Base-by-base conservation (phyloP, 1,140 invertebrate genomes). In the Panagrolaimus sp. region DNA sequence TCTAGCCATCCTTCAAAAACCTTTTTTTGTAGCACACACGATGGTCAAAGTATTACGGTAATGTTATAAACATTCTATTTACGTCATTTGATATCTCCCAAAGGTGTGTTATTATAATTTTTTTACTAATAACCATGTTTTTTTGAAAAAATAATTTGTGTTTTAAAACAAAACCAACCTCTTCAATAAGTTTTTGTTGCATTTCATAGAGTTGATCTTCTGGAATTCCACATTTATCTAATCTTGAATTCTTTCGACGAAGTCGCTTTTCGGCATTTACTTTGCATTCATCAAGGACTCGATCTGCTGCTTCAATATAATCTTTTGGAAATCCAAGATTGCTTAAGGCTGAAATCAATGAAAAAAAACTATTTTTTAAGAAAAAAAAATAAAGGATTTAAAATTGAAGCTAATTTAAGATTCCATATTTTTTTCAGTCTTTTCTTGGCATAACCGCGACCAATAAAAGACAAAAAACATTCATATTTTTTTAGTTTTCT, bases 181-280 rank as follows among this genome's bases (percentile, higher is more conserved):
- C 47, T 69, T 43, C 44, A 14, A 71, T 57, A 27, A 57, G 51
- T 68, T 80, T 82, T 67, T 82, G 78, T 47, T 82, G 80, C 68
- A 82, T 78, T 66, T 68, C 62, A 48, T 78, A 83, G 0, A 82
- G 67, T 57, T 82, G 47, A 27, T 83, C 80, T 62, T 82, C 80
- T n/a, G 81, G 79, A 48, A 83, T 84, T 45, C 83, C 82, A 57
- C 83, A 79, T 63, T 82, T 83, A 69, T 83, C 82, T 20, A 83
- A 71, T 23, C 80, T 70, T 16, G 82, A 83, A 63, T 84, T 83
- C 70, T 83, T 83, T 44, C 83, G 72, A 72, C 79, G 79, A 48
- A 81, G 46, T 63, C 78, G 72, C 67, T 82, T 83, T 63, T 83
- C 81, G 27, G 82, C 82, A 25, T 76, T 75, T 7, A 80, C 74